Percentiles rank a stretch among this genome's conserved stretches.
phyloP scores from a whole-genome alignment of 2,797 vertebrate genomes.

The Onychomys torridus region DNA sequence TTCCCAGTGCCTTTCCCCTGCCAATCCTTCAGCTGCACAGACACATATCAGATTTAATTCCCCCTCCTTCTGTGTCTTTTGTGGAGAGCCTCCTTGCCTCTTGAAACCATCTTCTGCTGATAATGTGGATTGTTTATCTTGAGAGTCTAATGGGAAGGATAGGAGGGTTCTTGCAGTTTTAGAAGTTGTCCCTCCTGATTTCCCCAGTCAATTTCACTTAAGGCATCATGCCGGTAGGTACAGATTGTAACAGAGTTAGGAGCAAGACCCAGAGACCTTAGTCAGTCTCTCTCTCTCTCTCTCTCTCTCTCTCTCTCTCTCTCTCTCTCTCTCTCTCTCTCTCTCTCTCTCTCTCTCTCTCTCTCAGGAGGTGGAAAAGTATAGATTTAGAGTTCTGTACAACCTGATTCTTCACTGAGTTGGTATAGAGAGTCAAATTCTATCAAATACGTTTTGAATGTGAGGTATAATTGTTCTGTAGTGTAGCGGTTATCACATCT shows the following conservation, averaged over 20 bases:
- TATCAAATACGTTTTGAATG: background rate
- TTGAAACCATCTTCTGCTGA: slow-evolving; percentile 51
- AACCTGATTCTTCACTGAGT: background rate
- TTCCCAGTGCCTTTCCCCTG: slow-evolving; percentile 22
- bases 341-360: no score
- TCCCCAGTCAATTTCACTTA: background rate
- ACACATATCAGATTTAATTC: slow-evolving; percentile 63
- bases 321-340: no score
- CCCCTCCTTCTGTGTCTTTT: slow-evolving; percentile 19
- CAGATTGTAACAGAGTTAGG: background rate
- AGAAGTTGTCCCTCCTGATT: background rate
- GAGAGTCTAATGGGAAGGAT: background rate
- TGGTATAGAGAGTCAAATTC: slow-evolving; percentile 14
- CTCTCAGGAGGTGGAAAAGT: background rate
- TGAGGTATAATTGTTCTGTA: slow-evolving; percentile 83
- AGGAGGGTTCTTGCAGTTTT: background rate
- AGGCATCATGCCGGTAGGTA: background rate
- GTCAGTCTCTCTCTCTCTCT: no score
- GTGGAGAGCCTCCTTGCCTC: slow-evolving; percentile 20
- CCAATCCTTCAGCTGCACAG: slow-evolving; percentile 59
- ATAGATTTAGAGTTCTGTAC: background rate
- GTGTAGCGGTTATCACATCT: slow-evolving; percentile 91
- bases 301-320: no score
- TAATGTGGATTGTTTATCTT: background rate
- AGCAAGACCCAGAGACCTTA: background rate